Percentiles rank a stretch among this genome's conserved stretches.
Evolutionary conservation across 2,113 vertebrate species (phyloP).

Genomic region (Sinocyclocheilus anshuiensis): DNA sequence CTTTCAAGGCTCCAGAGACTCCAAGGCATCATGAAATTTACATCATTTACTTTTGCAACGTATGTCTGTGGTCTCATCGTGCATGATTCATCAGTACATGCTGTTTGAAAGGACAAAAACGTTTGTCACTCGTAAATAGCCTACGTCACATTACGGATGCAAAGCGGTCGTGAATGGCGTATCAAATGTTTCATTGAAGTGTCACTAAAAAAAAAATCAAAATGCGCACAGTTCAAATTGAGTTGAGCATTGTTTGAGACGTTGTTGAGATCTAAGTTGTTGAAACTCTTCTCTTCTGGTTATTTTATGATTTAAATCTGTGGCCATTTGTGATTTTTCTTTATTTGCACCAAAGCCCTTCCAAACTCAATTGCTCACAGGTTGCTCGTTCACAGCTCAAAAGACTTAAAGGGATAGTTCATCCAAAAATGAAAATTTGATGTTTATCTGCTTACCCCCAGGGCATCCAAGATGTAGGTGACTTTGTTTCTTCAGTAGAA

Average conservation of each 20-base stretch:
- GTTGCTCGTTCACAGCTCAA: background rate
- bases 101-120: background rate
- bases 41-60: conserved; percentile 8
- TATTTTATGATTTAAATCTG: background rate
- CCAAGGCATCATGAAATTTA: background rate
- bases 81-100: background rate
- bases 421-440: too few species aligned
- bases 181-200: background rate
- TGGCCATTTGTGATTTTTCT: background rate
- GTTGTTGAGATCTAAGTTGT: background rate
- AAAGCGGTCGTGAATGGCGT: background rate
- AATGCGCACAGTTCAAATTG: background rate
- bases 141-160: background rate
- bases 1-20: conserved; percentile 6
- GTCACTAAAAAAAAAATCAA: background rate
- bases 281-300: background rate
- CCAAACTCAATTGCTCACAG: background rate
- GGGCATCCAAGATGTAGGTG: too few species aligned
- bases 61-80: background rate
- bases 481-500: too few species aligned
- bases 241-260: background rate
- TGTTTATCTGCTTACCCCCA: too few species aligned
- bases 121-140: background rate
- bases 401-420: background rate
- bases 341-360: background rate